phyloP scores from a whole-genome alignment of 2,113 vertebrate genomes.

The Psittacara wagleri region DNA sequence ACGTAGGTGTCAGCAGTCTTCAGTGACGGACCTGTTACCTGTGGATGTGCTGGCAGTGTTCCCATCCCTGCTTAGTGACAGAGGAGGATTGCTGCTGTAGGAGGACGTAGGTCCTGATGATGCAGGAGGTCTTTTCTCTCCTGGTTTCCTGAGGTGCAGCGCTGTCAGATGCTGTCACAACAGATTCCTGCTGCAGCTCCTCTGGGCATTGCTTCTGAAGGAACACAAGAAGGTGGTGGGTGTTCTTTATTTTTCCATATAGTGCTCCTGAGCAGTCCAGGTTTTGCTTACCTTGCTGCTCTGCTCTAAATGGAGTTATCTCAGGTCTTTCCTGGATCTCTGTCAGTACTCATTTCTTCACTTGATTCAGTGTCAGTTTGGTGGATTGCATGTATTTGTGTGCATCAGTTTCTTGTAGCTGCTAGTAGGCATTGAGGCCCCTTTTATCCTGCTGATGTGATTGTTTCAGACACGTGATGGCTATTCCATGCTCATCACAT shows the following conservation, averaged over 20 bases:
- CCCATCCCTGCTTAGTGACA: neutral
- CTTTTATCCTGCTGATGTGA: neutral
- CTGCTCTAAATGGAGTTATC: neutral
- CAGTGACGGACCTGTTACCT: neutral
- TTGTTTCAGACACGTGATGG: conserved; percentile 17
- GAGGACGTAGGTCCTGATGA: conserved; percentile 14
- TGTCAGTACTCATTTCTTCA: neutral
- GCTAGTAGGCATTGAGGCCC: neutral
- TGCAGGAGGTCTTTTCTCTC: neutral
- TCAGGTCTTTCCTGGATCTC: neutral
- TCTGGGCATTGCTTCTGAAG: conserved; percentile 13
- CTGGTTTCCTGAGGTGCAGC: neutral
- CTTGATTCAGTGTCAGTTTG: neutral
- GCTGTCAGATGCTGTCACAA: conserved; percentile 18
- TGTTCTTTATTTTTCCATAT: neutral
- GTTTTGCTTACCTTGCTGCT: neutral
- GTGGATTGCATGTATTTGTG: neutral
- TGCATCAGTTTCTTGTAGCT: neutral
- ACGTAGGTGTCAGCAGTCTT: neutral
- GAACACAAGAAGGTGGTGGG: neutral
- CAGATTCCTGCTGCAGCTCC: conserved; percentile 1
- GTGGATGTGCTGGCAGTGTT: neutral
- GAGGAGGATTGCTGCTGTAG: conserved; percentile 19
- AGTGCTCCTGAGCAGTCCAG: neutral
- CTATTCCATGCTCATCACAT: neutral